Base-by-base conservation (phyloP, 2,113 vertebrate genomes). In the Gasterosteus nipponicus region DNA sequence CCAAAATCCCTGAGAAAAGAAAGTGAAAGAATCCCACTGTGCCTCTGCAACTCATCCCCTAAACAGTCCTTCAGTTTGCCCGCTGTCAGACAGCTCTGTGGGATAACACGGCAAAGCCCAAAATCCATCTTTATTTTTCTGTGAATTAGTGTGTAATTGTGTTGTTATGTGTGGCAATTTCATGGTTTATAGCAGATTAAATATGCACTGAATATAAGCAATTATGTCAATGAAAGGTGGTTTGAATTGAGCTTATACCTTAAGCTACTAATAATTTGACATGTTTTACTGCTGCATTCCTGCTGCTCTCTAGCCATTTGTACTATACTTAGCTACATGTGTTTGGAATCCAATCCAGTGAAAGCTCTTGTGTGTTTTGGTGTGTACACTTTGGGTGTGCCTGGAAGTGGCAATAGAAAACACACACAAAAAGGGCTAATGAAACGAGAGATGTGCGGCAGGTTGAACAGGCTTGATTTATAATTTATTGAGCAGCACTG, bases 401-500 rank as follows among this genome's bases (percentile, higher is more conserved):
- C 19, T 53, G 75, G 22, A 77, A 77, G 77, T 74, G 70, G 51
- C 69, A 67, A 69, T 85, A 70, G 22, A 61, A 59, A 69, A 46
- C 44, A 56, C 54, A 57, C 9, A 57, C 6, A 57, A 35, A 56
- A 15, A 16, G 9, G 61, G n/a, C 16, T 69, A 85, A 89, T 87
- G 67, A 89, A 91, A 92, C 70, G 53, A 69, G 84, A 86, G 80
- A 81, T 73, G 62, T 78, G 76, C 33, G 62, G 88, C 84, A 89
- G 86, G 92, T 90, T 86, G 82, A 88, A 81, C 69, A 79, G 81
- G 73, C 51, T 10, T 60, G 53, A 87, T 91, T 84, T 67, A 91
- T 91, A 67, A 91, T 93, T 92, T 91, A 93, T 92, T 89, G 82
- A 89, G 69, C 80, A 78, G 84, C 84, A 66, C 73, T 86, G 87